A percentile compares a stretch with the other conserved stretches of the same genome.
phyloP scores from a whole-genome alignment of 2,797 vertebrate genomes.

The Garrulus glandarius region DNA sequence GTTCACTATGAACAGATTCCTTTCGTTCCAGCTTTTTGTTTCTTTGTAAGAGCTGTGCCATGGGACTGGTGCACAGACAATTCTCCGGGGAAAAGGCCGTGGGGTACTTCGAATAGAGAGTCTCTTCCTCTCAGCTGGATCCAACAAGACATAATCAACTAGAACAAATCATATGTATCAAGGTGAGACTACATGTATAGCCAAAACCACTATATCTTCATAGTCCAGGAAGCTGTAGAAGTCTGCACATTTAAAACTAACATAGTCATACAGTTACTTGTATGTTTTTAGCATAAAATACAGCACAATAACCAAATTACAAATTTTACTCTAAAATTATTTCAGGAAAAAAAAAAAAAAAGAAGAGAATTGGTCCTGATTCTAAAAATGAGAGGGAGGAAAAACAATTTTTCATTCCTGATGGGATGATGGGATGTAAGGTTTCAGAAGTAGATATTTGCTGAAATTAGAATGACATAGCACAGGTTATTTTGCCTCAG shows the following conservation, averaged over 20 bases:
- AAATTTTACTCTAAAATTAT: not conserved
- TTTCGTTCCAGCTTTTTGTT: constrained; percentile 76
- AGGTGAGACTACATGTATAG: not conserved
- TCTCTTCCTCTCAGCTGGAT: constrained; percentile 82
- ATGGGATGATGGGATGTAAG: not conserved
- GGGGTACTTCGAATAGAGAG: constrained; percentile 81
- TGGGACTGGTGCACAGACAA: constrained; percentile 85
- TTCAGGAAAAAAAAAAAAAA: not conserved
- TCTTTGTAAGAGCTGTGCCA: constrained; percentile 80
- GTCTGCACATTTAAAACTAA: not conserved
- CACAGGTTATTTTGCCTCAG: not conserved
- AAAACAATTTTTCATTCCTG: not conserved
- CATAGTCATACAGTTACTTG: not conserved
- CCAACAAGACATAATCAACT: constrained; percentile 92
- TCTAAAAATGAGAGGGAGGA: not conserved
- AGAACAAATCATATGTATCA: not conserved
- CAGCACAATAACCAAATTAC: not conserved
- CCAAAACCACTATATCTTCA: not conserved
- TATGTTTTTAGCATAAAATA: not conserved
- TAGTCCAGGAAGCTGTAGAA: not conserved
- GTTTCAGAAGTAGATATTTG: not conserved
- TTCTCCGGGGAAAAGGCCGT: constrained; percentile 75
- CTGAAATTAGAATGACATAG: not conserved
- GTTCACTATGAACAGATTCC: constrained; percentile 81
- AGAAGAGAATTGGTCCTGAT: not conserved